Evolutionary conservation across 2,888 invertebrate genomes (phyloP), one percentile per base, ranked within the genome.

Genomic region (Drosophila histrio): DNA sequence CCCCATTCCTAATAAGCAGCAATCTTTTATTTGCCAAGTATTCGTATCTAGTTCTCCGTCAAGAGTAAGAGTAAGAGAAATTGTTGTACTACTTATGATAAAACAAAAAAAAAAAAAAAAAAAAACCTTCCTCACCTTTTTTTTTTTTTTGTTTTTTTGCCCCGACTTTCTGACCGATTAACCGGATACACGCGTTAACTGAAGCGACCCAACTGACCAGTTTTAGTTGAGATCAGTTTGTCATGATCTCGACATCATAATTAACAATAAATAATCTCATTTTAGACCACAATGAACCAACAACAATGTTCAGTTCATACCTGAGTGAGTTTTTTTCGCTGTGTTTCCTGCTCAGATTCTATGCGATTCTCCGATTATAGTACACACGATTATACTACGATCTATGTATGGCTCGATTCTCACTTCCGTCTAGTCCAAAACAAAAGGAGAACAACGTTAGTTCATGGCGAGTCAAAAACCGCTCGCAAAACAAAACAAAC

Each of bases 281-380:
- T 70, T 54, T 38, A 58, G 54, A 26, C 73, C 67, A 52, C 46
- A 66, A 67, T 61, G 22, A 36, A 7, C 30, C 46, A 60, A 11
- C 68, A 38, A 46, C 49, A 50, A 44, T 17, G 7, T 28, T 28
- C 13, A n/a, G 30, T 62, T 72, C 58, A 71, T 59, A 62, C 77
- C 49, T 56, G 66, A 76, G 30, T 54, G 73, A 44, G 19, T 49
- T 64, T 26, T 64, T 26, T 26, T 15, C 50, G 8, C 7, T 2
- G 24, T 32, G 50, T 56, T 72, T 74, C 59, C 72, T 53, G 74
- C 44, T 38, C 53, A 56, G 46, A 58, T 53, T 11, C 57, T 19
- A 28, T 13, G 21, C 17, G 30, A 32, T 32, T 47, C 28, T 21
- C n/a, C 19, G 28, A 49, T 32, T 32, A 34, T 13, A 38, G n/a